phyloP scores from a whole-genome alignment of 1,140 invertebrate genomes.

The Temnothorax longispinosus region DNA sequence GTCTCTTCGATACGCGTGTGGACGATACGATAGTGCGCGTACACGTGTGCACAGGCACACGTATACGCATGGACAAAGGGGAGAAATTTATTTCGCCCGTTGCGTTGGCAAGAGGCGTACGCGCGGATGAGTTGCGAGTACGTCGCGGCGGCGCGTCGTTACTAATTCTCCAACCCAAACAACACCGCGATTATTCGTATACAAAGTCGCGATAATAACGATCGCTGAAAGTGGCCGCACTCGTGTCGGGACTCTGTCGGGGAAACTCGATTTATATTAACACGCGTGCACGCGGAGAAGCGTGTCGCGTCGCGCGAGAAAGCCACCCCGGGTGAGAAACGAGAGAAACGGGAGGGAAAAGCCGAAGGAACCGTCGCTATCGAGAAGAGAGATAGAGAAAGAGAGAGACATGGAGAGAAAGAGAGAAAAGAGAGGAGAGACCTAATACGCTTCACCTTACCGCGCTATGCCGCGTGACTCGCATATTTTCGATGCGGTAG shows the following conservation, averaged over 20 bases:
- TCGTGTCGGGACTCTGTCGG: background rate
- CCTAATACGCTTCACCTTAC: constrained; percentile 41
- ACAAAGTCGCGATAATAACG: background rate
- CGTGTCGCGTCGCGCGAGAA: background rate
- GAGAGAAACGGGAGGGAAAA: background rate
- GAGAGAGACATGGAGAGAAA: background rate
- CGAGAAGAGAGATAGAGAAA: background rate
- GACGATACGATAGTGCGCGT: background rate
- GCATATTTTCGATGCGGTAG: constrained; percentile 68
- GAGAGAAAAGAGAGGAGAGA: background rate
- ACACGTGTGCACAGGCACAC: too few species aligned
- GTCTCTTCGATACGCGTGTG: background rate
- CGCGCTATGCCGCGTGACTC: constrained; percentile 40
- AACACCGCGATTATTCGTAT: background rate
- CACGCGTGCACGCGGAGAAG: background rate
- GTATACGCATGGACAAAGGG: background rate
- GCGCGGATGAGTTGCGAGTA: constrained; percentile 27
- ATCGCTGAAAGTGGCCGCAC: background rate
- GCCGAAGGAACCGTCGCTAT: background rate
- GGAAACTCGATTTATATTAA: background rate
- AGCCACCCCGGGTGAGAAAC: background rate
- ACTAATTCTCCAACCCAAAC: background rate
- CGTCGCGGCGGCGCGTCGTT: background rate
- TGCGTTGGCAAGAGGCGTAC: constrained; percentile 12
- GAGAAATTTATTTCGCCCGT: constrained; percentile 27